These are phyloP conservation scores for Rhinolophus sinicus DNA, from an alignment of 2,113 vertebrate genomes.

Conservation along the genomic window DNA sequence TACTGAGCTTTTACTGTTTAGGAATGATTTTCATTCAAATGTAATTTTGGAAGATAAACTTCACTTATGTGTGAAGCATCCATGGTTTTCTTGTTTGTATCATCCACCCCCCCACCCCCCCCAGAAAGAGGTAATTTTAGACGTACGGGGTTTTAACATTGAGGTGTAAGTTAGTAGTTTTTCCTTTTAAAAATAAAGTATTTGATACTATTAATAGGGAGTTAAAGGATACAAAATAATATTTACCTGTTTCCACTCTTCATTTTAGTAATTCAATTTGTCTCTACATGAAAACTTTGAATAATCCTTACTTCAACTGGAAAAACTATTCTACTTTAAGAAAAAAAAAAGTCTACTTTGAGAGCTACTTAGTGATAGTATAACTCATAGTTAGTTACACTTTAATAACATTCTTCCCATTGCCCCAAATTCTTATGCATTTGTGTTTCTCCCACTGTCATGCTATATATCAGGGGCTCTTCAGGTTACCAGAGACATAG, in stretches of 20 bases:
- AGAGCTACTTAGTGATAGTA: neutral
- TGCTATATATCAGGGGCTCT: neutral
- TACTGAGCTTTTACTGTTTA: neutral
- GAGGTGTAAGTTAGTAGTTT: neutral
- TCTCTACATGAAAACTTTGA: neutral
- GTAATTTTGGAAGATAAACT: neutral
- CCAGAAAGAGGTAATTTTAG: neutral
- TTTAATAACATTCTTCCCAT: neutral
- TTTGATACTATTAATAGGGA: neutral
- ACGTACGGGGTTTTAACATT: neutral
- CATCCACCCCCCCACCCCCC: no score
- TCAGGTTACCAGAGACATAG: neutral
- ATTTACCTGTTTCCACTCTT: neutral
- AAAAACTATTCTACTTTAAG: neutral
- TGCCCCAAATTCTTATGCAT: neutral
- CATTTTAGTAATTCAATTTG: neutral
- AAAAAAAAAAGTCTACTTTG: neutral
- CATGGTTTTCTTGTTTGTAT: neutral
- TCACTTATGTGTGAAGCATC: neutral
- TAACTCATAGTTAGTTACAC: neutral
- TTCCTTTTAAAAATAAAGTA: constrained; percentile 1
- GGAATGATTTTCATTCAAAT: constrained; percentile 11
- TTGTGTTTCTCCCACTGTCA: neutral
- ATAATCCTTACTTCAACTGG: neutral
- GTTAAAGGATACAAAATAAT: neutral